Percentiles rank a stretch among this genome's conserved stretches.
phyloP scores from a whole-genome alignment of 2,797 vertebrate species.

The Euphonia xanthogaster region DNA sequence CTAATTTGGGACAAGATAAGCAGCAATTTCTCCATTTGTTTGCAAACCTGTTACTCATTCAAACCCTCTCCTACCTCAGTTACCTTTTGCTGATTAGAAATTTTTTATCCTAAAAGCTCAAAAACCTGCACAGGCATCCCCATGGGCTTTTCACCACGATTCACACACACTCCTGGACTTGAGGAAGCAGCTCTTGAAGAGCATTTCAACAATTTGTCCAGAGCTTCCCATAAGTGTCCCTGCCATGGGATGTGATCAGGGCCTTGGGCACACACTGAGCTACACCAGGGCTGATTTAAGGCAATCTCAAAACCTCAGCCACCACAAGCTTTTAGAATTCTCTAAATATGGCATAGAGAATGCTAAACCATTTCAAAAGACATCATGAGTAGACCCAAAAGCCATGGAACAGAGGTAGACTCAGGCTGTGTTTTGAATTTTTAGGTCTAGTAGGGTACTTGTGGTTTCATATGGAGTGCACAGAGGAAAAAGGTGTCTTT shows the following conservation, averaged over 20 bases:
- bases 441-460: not conserved
- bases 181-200: slow-evolving; percentile 31
- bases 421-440: not conserved
- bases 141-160: not conserved
- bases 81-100: not conserved
- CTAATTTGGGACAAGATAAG: slow-evolving; percentile 18
- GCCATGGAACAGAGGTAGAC: not conserved
- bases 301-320: not conserved
- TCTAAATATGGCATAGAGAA: accelerated
- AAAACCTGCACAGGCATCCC: not conserved
- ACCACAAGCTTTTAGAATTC: not conserved
- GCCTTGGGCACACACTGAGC: not conserved
- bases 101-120: not conserved
- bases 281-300: not conserved
- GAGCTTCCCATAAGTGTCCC: not conserved
- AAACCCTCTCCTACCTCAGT: not conserved
- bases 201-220: slow-evolving; percentile 42
- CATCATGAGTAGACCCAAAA: not conserved
- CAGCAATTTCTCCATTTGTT: not conserved
- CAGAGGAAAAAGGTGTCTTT: not conserved
- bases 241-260: slow-evolving; percentile 37
- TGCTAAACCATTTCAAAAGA: accelerated
- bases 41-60: not conserved
- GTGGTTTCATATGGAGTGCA: not conserved
- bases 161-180: not conserved